Conservation (phyloP, 2,888 invertebrate species). For the Sarcophaga caerulescens region DNA sequence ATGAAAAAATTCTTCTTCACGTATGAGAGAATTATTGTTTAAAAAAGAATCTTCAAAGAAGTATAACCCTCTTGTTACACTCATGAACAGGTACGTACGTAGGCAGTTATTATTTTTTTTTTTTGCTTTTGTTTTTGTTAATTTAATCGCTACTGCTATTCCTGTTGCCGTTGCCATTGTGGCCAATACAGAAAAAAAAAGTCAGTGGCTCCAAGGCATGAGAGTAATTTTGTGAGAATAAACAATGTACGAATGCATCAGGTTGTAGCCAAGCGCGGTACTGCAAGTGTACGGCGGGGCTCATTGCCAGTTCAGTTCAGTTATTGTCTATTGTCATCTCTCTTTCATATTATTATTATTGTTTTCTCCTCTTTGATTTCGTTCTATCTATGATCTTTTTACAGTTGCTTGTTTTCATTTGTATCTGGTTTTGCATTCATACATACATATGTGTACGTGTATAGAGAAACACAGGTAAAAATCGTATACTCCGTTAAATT, state of each 20-base stretch:
- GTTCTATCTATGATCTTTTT: constrained; percentile 57
- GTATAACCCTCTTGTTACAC: background rate
- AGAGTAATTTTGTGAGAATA: constrained; percentile 24
- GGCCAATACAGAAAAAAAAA: constrained; percentile 57
- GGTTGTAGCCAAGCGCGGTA: constrained; percentile 48
- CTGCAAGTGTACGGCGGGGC: constrained; percentile 53
- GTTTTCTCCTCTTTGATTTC: constrained; percentile 34
- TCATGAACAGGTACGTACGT: constrained; percentile 63
- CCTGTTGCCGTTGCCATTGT: constrained; percentile 39
- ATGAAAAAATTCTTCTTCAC: background rate
- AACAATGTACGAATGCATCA: constrained; percentile 49
- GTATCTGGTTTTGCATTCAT: constrained; percentile 7
- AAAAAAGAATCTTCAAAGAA: constrained; percentile 43
- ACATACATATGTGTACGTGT: background rate
- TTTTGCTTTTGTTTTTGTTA: constrained; percentile 45
- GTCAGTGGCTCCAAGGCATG: constrained; percentile 35
- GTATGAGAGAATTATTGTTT: constrained; percentile 22
- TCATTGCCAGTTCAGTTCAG: constrained; percentile 54
- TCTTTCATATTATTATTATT: constrained; percentile 48
- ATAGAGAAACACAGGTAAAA: constrained; percentile 52
- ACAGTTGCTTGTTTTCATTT: constrained; percentile 38
- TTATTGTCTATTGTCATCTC: constrained; percentile 34
- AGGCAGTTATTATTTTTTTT: too few species aligned
- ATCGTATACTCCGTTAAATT: constrained; percentile 13
- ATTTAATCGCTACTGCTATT: constrained; percentile 21